phyloP scores from a whole-genome alignment of 2,888 invertebrate genomes.

The Oscheius myriophilus region DNA sequence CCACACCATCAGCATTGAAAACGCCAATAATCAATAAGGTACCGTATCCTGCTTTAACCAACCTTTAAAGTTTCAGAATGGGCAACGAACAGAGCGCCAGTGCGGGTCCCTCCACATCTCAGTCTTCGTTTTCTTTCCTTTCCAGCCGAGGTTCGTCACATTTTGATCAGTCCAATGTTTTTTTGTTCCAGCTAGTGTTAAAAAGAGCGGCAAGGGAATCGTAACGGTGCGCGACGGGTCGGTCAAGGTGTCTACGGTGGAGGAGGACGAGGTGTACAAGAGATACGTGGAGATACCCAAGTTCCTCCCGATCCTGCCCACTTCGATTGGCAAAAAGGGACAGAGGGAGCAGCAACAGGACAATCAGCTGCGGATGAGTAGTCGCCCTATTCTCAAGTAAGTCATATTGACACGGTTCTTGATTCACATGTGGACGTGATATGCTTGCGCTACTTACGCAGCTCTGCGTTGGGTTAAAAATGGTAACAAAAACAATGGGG shows the following conservation, averaged over 20 bases:
- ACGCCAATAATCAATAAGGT: neutral
- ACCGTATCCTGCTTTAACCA: too few relatives aligned
- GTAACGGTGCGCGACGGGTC: slow-evolving; percentile 49
- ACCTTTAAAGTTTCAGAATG: slow-evolving; percentile 32
- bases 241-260: slow-evolving; percentile 36
- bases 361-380: slow-evolving; percentile 35
- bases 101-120: slow-evolving; percentile 29
- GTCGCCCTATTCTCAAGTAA: slow-evolving; percentile 43
- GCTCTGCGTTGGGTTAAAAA: too few relatives aligned
- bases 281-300: slow-evolving; percentile 52
- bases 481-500: too few relatives aligned
- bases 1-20: neutral
- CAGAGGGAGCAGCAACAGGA: slow-evolving; percentile 2
- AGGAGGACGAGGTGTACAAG: slow-evolving; percentile 52
- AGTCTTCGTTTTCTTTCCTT: slow-evolving; percentile 60
- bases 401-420: neutral
- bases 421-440: too few relatives aligned
- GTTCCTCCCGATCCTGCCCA: slow-evolving; percentile 56
- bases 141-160: slow-evolving; percentile 43
- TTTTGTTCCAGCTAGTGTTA: slow-evolving; percentile 40
- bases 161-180: too few relatives aligned
- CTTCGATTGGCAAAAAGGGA: slow-evolving; percentile 42
- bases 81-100: slow-evolving; percentile 55
- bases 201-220: slow-evolving; percentile 43
- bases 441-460: too few relatives aligned